Evolutionary conservation across 2,888 invertebrate species (phyloP).

Genomic region (Villa cingulata): DNA sequence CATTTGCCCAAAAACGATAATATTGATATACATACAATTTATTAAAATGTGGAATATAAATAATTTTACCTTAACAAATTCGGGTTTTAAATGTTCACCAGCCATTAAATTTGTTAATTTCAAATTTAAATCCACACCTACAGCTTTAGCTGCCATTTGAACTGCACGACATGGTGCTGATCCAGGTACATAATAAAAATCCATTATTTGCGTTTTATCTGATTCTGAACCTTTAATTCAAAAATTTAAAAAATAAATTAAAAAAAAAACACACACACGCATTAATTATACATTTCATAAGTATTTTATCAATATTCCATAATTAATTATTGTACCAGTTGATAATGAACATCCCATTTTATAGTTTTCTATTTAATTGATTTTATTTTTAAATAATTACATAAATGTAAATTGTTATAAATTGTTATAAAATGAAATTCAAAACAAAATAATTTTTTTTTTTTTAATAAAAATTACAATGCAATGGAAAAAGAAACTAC

Average conservation of each 20-base stretch:
- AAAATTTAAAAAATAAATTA: not conserved
- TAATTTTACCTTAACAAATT: constrained; percentile 52
- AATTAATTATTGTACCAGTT: not conserved
- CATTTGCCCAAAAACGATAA: too few species aligned
- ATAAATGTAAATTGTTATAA: not conserved
- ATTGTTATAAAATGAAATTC: not conserved
- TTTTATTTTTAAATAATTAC: too few species aligned
- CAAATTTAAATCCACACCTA: constrained; percentile 51
- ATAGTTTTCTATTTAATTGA: too few species aligned
- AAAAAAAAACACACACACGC: not conserved
- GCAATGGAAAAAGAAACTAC: too few species aligned
- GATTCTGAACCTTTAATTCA: not conserved
- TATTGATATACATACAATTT: not conserved
- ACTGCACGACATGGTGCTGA: constrained; percentile 55
- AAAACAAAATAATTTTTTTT: too few species aligned
- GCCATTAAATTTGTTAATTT: constrained; percentile 45
- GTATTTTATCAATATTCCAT: too few species aligned
- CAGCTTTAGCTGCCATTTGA: constrained; percentile 47
- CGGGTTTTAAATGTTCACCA: constrained; percentile 54
- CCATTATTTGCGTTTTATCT: constrained; percentile 29
- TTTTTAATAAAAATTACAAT: too few species aligned
- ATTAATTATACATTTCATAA: not conserved
- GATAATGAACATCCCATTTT: constrained; percentile 6
- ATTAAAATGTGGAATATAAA: too few species aligned
- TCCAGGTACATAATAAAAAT: constrained; percentile 50